Base-by-base conservation (phyloP, 1,140 invertebrate genomes). In the Nebria ingens region DNA sequence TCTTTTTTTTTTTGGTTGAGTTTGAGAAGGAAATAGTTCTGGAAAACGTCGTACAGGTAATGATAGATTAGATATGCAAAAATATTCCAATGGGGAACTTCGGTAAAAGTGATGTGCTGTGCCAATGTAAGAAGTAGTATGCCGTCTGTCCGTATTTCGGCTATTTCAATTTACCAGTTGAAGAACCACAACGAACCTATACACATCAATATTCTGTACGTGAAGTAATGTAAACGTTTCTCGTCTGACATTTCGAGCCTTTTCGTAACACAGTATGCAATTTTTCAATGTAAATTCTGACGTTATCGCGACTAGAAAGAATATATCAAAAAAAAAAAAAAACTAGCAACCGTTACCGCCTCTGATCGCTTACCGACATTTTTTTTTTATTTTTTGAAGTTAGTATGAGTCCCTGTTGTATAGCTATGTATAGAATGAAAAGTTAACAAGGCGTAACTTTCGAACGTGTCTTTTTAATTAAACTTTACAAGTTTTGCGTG, bases 251-350 rank as follows among this genome's bases (percentile, higher is more conserved):
- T 34, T 34, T 34, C 40, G 40, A 45, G 15, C 40, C 40, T 45
- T 9, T 17, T 34, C 9, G 40, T 12, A 45, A 45, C 9, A 4
- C 40, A 17, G 6, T 12, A 45, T 45, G 40, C 40, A 45, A 45
- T 45, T 45, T 45, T 45, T 45, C 40, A 45, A 45, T 45, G 40
- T 17, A 45, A 45, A 45, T 45, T 45, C 40, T 45, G 40, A 45
- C 15, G 40, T 45, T 45, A 45, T 45, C 40, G 17, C 6, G 15
- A 45, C 15, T 6, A 17, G 3, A 12, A 17, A 6, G 40, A 45
- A 45, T 45, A 45, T 45, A 45, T 45, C 40, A 45, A 45, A 45
- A 45, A 45, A n/a, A n/a, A n/a, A n/a, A n/a, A n/a, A n/a, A n/a
- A n/a, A n/a, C n/a, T n/a, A n/a, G n/a, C n/a, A n/a, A n/a, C n/a